Conservation (phyloP, 2,888 invertebrate species). For the Alsophila aescularia region DNA sequence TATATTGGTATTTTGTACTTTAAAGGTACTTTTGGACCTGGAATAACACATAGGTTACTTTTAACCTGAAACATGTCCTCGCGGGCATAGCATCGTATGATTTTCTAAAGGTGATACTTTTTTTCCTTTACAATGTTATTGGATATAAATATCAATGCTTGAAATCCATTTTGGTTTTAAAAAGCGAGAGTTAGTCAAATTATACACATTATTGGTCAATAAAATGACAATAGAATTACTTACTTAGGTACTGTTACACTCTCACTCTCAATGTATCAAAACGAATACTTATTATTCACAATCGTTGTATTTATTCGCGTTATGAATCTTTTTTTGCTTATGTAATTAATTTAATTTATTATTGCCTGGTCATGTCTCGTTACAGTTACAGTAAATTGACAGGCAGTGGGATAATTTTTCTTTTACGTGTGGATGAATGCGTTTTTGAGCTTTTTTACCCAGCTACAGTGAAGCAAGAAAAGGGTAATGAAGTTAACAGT, state of each 20-base stretch:
- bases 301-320: background rate
- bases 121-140: no score
- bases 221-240: background rate
- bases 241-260: slow-evolving; percentile 6
- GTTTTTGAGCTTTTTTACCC: no score
- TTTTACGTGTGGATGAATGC: no score
- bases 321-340: slow-evolving; percentile 10
- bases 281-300: slow-evolving; percentile 12
- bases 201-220: background rate
- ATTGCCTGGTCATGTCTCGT: slow-evolving; percentile 11
- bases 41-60: no score
- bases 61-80: no score
- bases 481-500: no score
- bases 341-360: slow-evolving; percentile 15
- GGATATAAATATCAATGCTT: background rate
- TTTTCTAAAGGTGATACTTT: no score
- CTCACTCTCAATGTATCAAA: slow-evolving; percentile 16
- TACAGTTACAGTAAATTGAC: slow-evolving; percentile 5
- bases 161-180: background rate
- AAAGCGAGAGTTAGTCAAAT: slow-evolving; percentile 12
- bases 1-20: no score
- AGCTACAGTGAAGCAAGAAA: no score
- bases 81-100: no score
- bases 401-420: slow-evolving; percentile 3
- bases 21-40: no score